phyloP scores from a whole-genome alignment of 2,888 invertebrate genomes.

The Smittia aterrima region DNA sequence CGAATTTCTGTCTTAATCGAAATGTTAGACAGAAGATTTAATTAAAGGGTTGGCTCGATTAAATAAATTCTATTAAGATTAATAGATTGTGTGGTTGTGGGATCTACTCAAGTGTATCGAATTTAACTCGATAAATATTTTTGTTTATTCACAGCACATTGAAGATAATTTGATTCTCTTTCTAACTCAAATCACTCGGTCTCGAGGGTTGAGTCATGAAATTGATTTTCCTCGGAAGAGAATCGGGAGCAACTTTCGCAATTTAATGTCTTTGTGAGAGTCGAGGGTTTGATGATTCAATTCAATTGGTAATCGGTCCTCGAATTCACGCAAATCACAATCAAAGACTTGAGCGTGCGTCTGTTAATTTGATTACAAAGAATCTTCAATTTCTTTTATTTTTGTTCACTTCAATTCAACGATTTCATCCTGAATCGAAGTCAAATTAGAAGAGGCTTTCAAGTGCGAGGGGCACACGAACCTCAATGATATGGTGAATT shows the following conservation, averaged over 20 bases:
- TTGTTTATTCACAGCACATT: not conserved
- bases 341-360: not conserved
- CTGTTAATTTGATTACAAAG: not conserved
- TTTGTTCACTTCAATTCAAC: not conserved
- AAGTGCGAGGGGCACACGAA: not conserved
- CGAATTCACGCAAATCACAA: not conserved
- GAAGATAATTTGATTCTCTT: not conserved
- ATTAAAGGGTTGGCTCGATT: not conserved
- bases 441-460: not conserved
- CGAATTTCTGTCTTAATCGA: no score
- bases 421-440: not conserved
- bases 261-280: no score
- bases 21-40: not conserved
- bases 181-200: not conserved
- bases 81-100: constrained; percentile 15
- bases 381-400: not conserved
- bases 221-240: not conserved
- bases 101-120: not conserved
- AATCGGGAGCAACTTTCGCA: no score
- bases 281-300: no score
- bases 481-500: constrained; percentile 29
- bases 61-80: not conserved
- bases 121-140: not conserved
- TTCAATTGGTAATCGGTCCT: no score
- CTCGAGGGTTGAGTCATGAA: not conserved